phyloP scores from a whole-genome alignment of 2,113 vertebrate genomes.

The Picathartes gymnocephalus region DNA sequence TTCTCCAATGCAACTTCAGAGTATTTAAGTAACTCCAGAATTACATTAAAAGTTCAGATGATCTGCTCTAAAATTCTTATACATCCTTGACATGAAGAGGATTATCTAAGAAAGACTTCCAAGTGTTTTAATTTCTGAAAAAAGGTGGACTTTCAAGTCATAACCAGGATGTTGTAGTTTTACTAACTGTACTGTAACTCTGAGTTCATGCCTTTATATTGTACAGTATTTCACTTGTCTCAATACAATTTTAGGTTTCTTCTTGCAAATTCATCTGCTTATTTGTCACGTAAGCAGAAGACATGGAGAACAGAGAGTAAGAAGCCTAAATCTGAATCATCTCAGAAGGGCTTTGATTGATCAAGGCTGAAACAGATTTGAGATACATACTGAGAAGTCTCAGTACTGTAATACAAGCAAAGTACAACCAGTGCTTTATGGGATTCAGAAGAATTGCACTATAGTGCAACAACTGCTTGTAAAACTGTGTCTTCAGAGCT shows the following conservation, averaged over 20 bases:
- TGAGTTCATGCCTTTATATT: not conserved
- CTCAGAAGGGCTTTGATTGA: not conserved
- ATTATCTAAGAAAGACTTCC: not conserved
- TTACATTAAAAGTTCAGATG: not conserved
- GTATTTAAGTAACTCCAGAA: not conserved
- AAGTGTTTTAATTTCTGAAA: not conserved
- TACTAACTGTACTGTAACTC: not conserved
- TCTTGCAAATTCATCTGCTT: not conserved
- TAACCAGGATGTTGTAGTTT: not conserved
- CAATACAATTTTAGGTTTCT: not conserved
- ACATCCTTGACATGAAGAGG: not conserved
- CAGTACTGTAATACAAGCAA: not conserved
- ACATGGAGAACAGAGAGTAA: not conserved
- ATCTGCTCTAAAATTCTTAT: not conserved
- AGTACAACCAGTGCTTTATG: not conserved
- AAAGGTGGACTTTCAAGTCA: not conserved
- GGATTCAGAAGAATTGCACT: not conserved
- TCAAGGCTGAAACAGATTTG: not conserved
- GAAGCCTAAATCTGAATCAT: not conserved
- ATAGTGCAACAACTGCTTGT: not conserved
- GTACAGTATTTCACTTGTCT: not conserved
- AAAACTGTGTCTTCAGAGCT: not conserved
- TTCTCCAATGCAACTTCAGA: not conserved
- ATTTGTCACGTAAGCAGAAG: not conserved
- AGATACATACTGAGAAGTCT: not conserved